These are phyloP conservation scores for Clarias gariepinus DNA, from an alignment of 2,113 vertebrate genomes.

Conservation along the genomic window DNA sequence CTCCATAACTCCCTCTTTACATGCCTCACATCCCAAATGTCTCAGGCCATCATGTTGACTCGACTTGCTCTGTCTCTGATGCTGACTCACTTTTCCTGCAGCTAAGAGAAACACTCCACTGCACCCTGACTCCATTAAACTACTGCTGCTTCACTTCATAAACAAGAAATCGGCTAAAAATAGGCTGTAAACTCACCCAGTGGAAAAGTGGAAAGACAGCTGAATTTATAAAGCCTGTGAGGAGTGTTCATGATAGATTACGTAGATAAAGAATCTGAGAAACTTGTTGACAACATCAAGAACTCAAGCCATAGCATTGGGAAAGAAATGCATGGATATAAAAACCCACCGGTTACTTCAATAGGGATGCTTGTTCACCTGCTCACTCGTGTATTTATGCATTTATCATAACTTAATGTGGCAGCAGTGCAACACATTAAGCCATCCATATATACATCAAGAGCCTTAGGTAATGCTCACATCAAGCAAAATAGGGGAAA, in stretches of 20 bases:
- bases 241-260: not conserved
- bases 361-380: not conserved
- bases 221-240: constrained; percentile 5
- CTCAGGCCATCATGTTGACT: constrained; percentile 22
- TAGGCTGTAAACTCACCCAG: not conserved
- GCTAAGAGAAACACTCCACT: constrained; percentile 25
- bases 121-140: constrained; percentile 12
- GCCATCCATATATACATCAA: not conserved
- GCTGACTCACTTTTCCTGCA: constrained; percentile 30
- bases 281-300: not conserved
- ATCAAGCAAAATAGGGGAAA: not conserved
- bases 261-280: not conserved
- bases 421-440: not conserved
- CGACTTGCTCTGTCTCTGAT: not conserved
- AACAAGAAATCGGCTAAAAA: constrained; percentile 20
- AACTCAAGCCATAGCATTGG: not conserved
- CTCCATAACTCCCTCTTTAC: not conserved
- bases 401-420: not conserved
- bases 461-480: not conserved
- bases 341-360: too few relatives aligned
- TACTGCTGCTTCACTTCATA: constrained; percentile 15
- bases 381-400: not conserved
- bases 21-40: not conserved
- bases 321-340: not conserved
- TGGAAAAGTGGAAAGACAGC: not conserved